Percentiles rank a stretch among this genome's conserved stretches.
phyloP scores from a whole-genome alignment of 2,113 vertebrate genomes.

The Chascanopsetta lugubris region DNA sequence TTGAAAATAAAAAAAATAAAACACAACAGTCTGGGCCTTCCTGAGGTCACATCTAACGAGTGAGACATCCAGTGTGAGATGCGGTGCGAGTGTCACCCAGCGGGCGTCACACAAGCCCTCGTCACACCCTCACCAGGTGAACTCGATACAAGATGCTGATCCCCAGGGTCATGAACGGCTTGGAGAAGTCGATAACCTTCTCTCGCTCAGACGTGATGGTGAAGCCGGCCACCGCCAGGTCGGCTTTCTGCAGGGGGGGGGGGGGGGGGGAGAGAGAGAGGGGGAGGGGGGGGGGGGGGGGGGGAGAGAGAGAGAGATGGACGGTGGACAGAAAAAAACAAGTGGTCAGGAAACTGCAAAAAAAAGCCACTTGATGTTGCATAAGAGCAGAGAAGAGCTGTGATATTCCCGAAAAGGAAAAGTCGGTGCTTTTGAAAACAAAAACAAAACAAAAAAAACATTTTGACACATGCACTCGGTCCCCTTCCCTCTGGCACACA shows the following conservation, averaged over 20 bases:
- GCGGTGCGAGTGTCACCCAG: constrained; percentile 29
- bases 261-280: constrained; percentile 41
- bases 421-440: constrained; percentile 12
- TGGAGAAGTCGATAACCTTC: constrained; percentile 97
- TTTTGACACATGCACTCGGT: constrained; percentile 27
- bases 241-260: constrained; percentile 86
- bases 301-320: constrained; percentile 15
- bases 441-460: constrained; percentile 1
- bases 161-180: constrained; percentile 93
- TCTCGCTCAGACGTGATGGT: constrained; percentile 95
- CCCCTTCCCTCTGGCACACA: constrained; percentile 13
- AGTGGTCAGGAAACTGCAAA: constrained; percentile 37
- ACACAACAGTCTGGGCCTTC: constrained; percentile 20
- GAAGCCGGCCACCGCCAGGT: constrained; percentile 92
- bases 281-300: constrained; percentile 1
- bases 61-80: constrained; percentile 41
- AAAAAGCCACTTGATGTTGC: constrained; percentile 30
- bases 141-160: constrained; percentile 95
- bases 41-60: constrained; percentile 19
- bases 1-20: constrained; percentile 19
- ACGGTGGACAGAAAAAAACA: constrained; percentile 29
- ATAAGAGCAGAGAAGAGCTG: constrained; percentile 16
- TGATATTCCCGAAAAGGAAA: not conserved
- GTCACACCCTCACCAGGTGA: constrained; percentile 84
- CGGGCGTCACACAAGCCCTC: constrained; percentile 17